Conservation (phyloP, 2,888 invertebrate genomes). For the Cetonia aurata region DNA sequence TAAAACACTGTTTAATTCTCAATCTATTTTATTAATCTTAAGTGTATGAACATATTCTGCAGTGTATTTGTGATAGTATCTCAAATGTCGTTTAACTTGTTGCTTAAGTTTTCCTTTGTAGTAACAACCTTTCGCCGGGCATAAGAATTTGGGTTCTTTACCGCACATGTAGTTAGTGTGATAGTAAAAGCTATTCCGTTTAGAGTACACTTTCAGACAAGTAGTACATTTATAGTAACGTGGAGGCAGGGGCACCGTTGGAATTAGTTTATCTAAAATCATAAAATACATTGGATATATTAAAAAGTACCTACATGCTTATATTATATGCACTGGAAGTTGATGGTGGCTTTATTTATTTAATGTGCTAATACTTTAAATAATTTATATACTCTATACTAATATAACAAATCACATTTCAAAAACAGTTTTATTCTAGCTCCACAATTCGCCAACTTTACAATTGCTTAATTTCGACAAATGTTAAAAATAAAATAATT, state of each 20-base stretch:
- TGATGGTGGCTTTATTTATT: too few relatives aligned
- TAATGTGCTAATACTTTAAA: too few relatives aligned
- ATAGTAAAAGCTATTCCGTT: slow-evolving; percentile 27
- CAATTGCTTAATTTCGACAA: too few relatives aligned
- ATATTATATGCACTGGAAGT: neutral
- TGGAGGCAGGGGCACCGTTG: neutral
- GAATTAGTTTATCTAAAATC: slow-evolving; percentile 10
- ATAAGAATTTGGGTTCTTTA: slow-evolving; percentile 33
- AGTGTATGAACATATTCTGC: slow-evolving; percentile 6
- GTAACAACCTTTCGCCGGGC: slow-evolving; percentile 15
- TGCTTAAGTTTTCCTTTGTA: slow-evolving; percentile 39
- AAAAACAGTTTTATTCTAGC: too few relatives aligned
- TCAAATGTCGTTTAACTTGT: slow-evolving; percentile 29
- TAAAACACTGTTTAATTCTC: neutral
- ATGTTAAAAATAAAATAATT: too few relatives aligned
- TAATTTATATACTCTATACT: too few relatives aligned
- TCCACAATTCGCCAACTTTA: too few relatives aligned
- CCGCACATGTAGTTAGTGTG: slow-evolving; percentile 33
- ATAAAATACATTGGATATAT: too few relatives aligned
- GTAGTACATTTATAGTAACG: slow-evolving; percentile 16
- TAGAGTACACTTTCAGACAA: slow-evolving; percentile 22
- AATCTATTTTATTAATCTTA: slow-evolving; percentile 21
- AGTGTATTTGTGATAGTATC: slow-evolving; percentile 21
- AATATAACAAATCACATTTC: too few relatives aligned
- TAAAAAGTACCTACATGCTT: neutral